Conservation (phyloP, 2,888 invertebrate species). For the Deilephila elpenor region DNA sequence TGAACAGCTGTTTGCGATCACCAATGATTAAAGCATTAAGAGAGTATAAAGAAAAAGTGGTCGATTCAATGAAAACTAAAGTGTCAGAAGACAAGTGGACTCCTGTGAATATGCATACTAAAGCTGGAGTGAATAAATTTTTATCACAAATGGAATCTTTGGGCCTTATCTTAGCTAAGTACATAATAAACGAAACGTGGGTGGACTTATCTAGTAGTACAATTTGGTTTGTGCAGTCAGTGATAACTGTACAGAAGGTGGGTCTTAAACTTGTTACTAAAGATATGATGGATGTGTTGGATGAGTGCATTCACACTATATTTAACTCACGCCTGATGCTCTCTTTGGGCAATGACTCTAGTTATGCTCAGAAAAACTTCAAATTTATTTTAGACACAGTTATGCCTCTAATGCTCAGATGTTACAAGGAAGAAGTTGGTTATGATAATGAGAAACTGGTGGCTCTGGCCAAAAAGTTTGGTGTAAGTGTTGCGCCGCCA, state of each 20-base stretch:
- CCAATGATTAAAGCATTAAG: constrained; percentile 90
- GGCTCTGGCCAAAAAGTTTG: constrained; percentile 82
- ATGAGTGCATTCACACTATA: constrained; percentile 89
- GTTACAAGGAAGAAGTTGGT: constrained; percentile 85
- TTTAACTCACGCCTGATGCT: constrained; percentile 89
- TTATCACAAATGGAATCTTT: constrained; percentile 88
- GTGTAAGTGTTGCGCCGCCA: constrained; percentile 80
- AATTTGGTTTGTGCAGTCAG: constrained; percentile 91
- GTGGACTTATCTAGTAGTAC: constrained; percentile 92
- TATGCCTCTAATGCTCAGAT: constrained; percentile 86
- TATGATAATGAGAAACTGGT: constrained; percentile 84
- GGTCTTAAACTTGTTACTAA: constrained; percentile 90
- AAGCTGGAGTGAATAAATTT: constrained; percentile 88
- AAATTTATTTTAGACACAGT: constrained; percentile 88
- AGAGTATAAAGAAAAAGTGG: constrained; percentile 91
- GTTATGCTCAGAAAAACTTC: constrained; percentile 86
- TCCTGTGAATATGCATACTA: constrained; percentile 91
- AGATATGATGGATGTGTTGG: constrained; percentile 89
- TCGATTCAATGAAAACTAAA: constrained; percentile 91
- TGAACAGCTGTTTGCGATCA: constrained; percentile 92
- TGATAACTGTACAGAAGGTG: constrained; percentile 89
- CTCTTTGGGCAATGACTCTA: constrained; percentile 72
- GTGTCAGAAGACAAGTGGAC: constrained; percentile 94
- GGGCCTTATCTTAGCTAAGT: constrained; percentile 88
- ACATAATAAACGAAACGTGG: constrained; percentile 87